These are phyloP conservation scores for Tapera naevia DNA, from an alignment of 2,797 vertebrate species.

Conservation along the genomic window DNA sequence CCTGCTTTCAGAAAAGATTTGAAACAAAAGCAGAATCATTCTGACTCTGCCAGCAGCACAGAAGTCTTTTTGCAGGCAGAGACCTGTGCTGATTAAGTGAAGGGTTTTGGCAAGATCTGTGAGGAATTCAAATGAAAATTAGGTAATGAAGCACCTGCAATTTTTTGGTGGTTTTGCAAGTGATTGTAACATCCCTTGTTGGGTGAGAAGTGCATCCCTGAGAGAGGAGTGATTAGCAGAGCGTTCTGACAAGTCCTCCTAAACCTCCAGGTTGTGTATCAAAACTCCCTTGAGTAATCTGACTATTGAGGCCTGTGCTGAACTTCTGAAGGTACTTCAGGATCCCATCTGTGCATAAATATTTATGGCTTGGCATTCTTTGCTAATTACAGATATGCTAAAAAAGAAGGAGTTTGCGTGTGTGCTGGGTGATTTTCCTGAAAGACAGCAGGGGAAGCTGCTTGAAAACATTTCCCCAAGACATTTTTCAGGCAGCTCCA, in stretches of 20 bases:
- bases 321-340: conserved; percentile 1
- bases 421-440: not conserved
- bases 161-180: not conserved
- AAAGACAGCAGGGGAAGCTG: not conserved
- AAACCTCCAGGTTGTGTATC: not conserved
- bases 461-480: not conserved
- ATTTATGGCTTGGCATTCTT: conserved; percentile 24
- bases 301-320: not conserved
- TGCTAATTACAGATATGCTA: not conserved
- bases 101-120: conserved; percentile 23
- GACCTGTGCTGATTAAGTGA: not conserved
- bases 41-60: not conserved
- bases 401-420: not conserved
- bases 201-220: not conserved
- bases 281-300: not conserved
- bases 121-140: conserved; percentile 38
- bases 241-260: conserved; percentile 39
- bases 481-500: not conserved
- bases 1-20: not conserved
- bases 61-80: not conserved
- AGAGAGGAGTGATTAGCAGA: not conserved
- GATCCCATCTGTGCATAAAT: conserved; percentile 16
- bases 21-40: not conserved
- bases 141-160: conserved; percentile 17
- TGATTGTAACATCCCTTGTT: not conserved